These are phyloP conservation scores for Pseudococcus viburni DNA, from an alignment of 2,888 invertebrate species.

Conservation along the genomic window DNA sequence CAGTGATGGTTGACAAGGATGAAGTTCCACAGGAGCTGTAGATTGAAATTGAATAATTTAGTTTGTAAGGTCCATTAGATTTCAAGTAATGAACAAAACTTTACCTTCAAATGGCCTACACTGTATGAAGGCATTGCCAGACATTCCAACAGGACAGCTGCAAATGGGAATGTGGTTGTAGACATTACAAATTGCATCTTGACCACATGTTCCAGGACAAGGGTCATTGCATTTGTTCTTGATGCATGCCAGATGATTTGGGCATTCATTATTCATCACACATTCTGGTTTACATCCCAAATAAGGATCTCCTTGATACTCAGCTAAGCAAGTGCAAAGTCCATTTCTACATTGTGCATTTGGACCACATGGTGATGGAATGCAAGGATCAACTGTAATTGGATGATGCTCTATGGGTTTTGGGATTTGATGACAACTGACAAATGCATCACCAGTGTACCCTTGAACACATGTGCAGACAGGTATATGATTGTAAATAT, in stretches of 20 bases:
- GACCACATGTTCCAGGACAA: conserved; percentile 82
- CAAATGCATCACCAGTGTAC: conserved; percentile 73
- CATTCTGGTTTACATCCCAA: conserved; percentile 83
- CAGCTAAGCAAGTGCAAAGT: conserved; percentile 79
- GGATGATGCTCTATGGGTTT: conserved; percentile 10
- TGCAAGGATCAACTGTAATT: conserved; percentile 74
- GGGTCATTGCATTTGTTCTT: conserved; percentile 80
- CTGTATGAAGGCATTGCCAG: conserved; percentile 80
- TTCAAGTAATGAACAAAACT: too few species aligned
- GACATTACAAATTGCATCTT: conserved; percentile 81
- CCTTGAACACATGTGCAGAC: conserved; percentile 77
- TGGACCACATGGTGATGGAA: conserved; percentile 84
- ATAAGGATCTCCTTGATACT: conserved; percentile 78
- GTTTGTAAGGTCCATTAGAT: too few species aligned
- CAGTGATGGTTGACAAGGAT: conserved; percentile 87
- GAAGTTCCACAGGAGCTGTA: conserved; percentile 71
- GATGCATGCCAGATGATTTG: conserved; percentile 80
- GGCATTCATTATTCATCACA: conserved; percentile 81
- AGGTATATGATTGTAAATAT: conserved; percentile 82
- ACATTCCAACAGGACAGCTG: conserved; percentile 78
- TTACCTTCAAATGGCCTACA: conserved; percentile 72
- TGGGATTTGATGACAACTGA: conserved; percentile 70
- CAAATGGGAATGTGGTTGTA: conserved; percentile 85
- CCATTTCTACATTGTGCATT: conserved; percentile 88
- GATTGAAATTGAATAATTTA: background rate